Percentiles rank a stretch among this genome's conserved stretches.
These are phyloP conservation scores for Asbolus verrucosus DNA, from an alignment of 1,140 invertebrate genomes.

Conservation along the genomic window DNA sequence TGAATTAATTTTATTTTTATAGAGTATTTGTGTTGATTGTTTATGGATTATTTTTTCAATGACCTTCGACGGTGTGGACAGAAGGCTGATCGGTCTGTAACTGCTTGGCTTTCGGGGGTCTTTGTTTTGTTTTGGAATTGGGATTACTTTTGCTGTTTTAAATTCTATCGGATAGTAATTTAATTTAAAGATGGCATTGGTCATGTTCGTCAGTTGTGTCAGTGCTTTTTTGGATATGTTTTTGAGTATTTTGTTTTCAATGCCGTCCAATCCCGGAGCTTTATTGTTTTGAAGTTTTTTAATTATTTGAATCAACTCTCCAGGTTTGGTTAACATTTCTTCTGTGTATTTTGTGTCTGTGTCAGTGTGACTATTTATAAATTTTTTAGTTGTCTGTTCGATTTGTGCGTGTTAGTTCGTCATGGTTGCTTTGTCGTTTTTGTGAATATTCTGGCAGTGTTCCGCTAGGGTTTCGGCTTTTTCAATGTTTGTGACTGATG, in stretches of 20 bases:
- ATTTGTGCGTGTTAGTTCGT: no score
- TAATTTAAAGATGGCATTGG: slow-evolving; percentile 57
- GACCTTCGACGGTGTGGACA: slow-evolving; percentile 59
- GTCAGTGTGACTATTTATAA: no score
- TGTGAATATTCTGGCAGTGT: no score
- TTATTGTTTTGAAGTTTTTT: slow-evolving; percentile 53
- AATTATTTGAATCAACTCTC: no score
- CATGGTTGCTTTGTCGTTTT: no score
- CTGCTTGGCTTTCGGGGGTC: slow-evolving; percentile 48
- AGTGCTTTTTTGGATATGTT: slow-evolving; percentile 52
- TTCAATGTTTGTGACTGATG: no score
- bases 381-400: no score
- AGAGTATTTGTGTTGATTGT: slow-evolving; percentile 49
- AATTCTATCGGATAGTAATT: slow-evolving; percentile 57
- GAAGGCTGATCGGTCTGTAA: slow-evolving; percentile 63
- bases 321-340: no score
- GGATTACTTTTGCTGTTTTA: slow-evolving; percentile 60
- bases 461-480: no score
- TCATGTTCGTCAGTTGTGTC: slow-evolving; percentile 56
- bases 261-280: slow-evolving; percentile 58
- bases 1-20: slow-evolving; percentile 50
- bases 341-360: no score
- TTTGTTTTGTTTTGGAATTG: slow-evolving; percentile 61
- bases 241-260: slow-evolving; percentile 55
- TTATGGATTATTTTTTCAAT: slow-evolving; percentile 60